Conservation (phyloP, 2,113 vertebrate species). For the Rhea americana region DNA sequence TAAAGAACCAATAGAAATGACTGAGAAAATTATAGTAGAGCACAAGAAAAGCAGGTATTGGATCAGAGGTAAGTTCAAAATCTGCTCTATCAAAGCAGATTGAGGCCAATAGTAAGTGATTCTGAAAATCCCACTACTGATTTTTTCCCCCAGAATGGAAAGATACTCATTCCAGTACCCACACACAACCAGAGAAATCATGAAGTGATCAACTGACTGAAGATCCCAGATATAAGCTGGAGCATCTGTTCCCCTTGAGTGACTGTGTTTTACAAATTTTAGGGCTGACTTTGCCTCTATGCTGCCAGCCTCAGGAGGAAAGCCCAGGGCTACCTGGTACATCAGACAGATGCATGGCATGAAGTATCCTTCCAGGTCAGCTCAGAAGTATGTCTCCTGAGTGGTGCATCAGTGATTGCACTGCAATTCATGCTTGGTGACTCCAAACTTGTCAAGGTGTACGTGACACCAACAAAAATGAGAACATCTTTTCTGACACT, state of each 20-base stretch:
- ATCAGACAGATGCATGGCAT: neutral
- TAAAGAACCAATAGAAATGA: neutral
- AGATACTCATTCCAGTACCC: neutral
- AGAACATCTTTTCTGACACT: neutral
- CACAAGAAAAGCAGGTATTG: neutral
- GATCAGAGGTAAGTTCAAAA: neutral
- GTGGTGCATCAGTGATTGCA: neutral
- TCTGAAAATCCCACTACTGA: neutral
- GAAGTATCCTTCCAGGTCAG: neutral
- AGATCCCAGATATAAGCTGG: neutral
- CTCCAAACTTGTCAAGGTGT: neutral
- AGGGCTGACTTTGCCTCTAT: neutral
- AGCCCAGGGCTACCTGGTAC: neutral
- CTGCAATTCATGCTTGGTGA: neutral
- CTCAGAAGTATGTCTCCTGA: neutral
- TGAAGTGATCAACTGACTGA: neutral
- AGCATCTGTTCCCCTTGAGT: neutral
- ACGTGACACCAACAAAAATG: neutral
- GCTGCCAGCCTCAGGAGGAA: neutral
- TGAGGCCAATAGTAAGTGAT: neutral
- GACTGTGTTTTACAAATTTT: neutral
- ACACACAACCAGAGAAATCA: neutral
- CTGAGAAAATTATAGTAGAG: neutral
- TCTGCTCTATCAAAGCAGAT: neutral
- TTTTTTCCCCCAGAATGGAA: neutral